These are phyloP conservation scores for Cotesia typhae DNA, from an alignment of 1,140 invertebrate species.

Conservation along the genomic window DNA sequence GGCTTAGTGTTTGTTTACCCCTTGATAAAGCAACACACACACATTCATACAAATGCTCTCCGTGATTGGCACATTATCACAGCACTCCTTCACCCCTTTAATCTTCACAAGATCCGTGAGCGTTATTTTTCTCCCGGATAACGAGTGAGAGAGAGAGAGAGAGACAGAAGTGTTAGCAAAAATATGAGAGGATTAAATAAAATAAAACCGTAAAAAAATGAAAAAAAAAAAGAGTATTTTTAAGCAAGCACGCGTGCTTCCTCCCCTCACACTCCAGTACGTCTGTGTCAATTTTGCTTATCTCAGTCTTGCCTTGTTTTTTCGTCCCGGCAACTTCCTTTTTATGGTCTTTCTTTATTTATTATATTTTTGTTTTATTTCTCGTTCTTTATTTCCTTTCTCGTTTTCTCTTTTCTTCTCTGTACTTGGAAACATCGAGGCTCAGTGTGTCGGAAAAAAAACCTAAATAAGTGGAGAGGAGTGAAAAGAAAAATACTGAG, in stretches of 20 bases:
- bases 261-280: slow-evolving; percentile 34
- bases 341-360: slow-evolving; percentile 18
- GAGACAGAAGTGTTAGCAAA: background rate
- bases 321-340: slow-evolving; percentile 2
- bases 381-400: slow-evolving; percentile 14
- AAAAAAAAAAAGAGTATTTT: slow-evolving; percentile 11
- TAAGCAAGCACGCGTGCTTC: slow-evolving; percentile 28
- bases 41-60: background rate
- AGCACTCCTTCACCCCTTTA: slow-evolving; percentile 22
- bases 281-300: slow-evolving; percentile 41
- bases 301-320: slow-evolving; percentile 26
- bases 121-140: slow-evolving; percentile 21
- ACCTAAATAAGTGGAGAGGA: slow-evolving; percentile 32
- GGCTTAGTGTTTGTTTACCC: background rate
- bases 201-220: slow-evolving; percentile 10
- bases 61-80: slow-evolving; percentile 42
- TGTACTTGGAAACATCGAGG: background rate
- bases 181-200: background rate
- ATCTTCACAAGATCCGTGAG: too few relatives aligned
- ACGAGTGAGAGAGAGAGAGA: background rate
- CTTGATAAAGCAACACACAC: background rate
- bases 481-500: slow-evolving; percentile 1
- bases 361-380: slow-evolving; percentile 9
- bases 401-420: slow-evolving; percentile 14
- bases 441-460: slow-evolving; percentile 26